Conservation (phyloP, 2,797 vertebrate species). For the Acropternis orthonyx region DNA sequence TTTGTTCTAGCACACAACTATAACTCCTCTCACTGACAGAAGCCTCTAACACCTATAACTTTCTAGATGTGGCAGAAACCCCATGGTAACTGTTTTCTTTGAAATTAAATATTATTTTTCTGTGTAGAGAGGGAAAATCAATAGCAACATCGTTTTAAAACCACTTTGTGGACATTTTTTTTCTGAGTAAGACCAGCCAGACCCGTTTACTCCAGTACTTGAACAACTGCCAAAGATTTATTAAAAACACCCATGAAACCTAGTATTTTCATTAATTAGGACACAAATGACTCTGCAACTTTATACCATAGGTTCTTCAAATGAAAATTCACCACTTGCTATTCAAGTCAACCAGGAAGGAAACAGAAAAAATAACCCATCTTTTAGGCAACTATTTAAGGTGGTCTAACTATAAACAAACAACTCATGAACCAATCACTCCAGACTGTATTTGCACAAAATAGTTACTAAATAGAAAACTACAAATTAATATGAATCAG, state of each 20-base stretch:
- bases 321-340: background rate
- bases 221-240: background rate
- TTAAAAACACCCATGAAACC: background rate
- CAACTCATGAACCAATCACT: background rate
- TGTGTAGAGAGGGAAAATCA: background rate
- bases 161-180: background rate
- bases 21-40: background rate
- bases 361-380: background rate
- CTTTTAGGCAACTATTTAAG: background rate
- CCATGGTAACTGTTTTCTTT: background rate
- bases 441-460: background rate
- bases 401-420: background rate
- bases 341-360: background rate
- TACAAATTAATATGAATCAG: background rate
- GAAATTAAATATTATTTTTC: slow-evolving; percentile 21
- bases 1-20: background rate
- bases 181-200: background rate
- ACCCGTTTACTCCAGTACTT: background rate
- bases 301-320: background rate
- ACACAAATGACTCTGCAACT: background rate
- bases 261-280: background rate
- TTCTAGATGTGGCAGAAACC: background rate
- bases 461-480: background rate
- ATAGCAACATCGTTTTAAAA: slow-evolving; percentile 23
- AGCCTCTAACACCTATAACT: background rate